Conservation (phyloP, 2,888 invertebrate species). For the Amphimallon solstitiale region DNA sequence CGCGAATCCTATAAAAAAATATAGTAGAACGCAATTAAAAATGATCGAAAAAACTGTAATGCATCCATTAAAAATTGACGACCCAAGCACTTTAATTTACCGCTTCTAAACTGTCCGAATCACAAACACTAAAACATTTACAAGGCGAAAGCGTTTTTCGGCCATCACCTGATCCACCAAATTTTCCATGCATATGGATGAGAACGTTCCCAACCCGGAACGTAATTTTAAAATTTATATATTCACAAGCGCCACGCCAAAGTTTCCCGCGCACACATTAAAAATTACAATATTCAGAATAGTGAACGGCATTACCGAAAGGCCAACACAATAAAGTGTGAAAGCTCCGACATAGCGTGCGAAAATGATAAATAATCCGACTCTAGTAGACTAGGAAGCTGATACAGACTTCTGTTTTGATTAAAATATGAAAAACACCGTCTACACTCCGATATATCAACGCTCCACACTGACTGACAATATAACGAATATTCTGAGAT, state of each 20-base stretch:
- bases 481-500: constrained; percentile 4
- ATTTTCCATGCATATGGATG: constrained; percentile 14
- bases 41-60: background rate
- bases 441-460: background rate
- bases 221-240: constrained; percentile 1
- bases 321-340: background rate
- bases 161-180: background rate
- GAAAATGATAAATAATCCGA: constrained; percentile 21
- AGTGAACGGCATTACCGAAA: background rate
- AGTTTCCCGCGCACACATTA: background rate
- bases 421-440: constrained; percentile 2
- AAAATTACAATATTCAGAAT: constrained; percentile 18
- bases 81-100: background rate
- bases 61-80: background rate
- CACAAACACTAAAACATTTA: constrained; percentile 8
- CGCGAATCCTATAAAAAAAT: background rate
- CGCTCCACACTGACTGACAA: background rate
- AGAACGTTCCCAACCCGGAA: background rate
- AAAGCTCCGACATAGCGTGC: background rate
- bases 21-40: too few species aligned
- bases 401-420: background rate
- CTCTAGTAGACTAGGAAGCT: background rate
- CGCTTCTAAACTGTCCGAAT: background rate
- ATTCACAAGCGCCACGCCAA: constrained; percentile 9
- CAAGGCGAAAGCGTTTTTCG: background rate